phyloP scores from a whole-genome alignment of 2,888 invertebrate species.

The Trisateles emortualis region DNA sequence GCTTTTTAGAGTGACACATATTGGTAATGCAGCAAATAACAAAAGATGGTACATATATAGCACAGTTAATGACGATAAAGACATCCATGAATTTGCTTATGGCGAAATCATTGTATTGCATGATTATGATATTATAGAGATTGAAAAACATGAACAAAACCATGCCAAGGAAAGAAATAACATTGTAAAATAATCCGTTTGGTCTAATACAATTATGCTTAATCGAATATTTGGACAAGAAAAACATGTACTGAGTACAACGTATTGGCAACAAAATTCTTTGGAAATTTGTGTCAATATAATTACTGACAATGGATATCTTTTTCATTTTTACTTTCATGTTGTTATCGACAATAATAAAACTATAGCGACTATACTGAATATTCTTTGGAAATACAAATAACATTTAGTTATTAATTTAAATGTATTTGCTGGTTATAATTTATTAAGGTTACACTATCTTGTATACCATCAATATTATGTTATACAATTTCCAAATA shows the following conservation, averaged over 20 bases:
- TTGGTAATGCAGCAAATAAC: not conserved
- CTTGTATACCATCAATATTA: too few relatives aligned
- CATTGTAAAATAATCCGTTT: not conserved
- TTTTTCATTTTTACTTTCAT: not conserved
- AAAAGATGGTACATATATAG: constrained; percentile 1
- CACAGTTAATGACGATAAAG: not conserved
- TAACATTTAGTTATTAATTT: too few relatives aligned
- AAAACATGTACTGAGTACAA: constrained; percentile 19
- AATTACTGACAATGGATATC: not conserved
- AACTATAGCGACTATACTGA: too few relatives aligned
- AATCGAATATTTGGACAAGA: constrained; percentile 10
- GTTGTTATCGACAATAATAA: not conserved
- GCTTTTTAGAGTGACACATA: constrained; percentile 1
- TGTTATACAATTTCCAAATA: too few relatives aligned
- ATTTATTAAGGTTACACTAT: too few relatives aligned
- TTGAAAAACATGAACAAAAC: not conserved
- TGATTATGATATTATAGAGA: not conserved
- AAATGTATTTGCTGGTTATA: too few relatives aligned
- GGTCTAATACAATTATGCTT: constrained; percentile 7
- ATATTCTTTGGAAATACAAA: too few relatives aligned
- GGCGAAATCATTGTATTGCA: not conserved
- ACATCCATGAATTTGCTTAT: not conserved
- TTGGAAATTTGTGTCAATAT: constrained; percentile 25
- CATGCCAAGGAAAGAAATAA: constrained; percentile 7
- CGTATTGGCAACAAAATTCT: constrained; percentile 27